Evolutionary conservation across 2,888 invertebrate species (phyloP).

Genomic region (Pyrgus malvae): DNA sequence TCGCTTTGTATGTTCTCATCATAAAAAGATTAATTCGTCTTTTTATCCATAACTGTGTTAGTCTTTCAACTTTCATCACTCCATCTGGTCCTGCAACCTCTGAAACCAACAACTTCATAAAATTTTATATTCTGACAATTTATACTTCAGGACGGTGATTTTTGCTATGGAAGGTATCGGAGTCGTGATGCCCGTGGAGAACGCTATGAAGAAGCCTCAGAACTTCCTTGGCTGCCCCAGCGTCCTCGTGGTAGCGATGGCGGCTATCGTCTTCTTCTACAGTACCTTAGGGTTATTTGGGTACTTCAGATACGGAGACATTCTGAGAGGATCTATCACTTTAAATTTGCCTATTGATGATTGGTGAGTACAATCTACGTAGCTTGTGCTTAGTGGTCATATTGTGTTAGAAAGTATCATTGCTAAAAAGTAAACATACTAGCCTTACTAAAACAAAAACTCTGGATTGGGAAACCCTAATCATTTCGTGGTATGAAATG

Average conservation of each 20-base stretch:
- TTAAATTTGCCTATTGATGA: conserved; percentile 89
- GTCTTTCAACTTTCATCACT: no score
- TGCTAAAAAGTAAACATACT: no score
- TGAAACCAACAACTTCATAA: no score
- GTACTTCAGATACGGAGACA: conserved; percentile 91
- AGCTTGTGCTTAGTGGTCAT: neutral
- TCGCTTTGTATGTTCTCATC: no score
- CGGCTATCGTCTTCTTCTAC: conserved; percentile 89
- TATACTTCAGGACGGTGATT: conserved; percentile 96
- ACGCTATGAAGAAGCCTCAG: conserved; percentile 92
- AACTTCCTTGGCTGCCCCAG: conserved; percentile 91
- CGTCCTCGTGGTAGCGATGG: conserved; percentile 93
- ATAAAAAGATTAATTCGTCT: no score
- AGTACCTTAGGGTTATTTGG: conserved; percentile 93
- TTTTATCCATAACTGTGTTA: no score
- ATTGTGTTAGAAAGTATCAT: no score
- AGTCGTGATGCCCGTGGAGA: conserved; percentile 95
- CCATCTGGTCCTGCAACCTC: no score
- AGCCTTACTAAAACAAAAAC: no score
- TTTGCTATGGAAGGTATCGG: conserved; percentile 99
- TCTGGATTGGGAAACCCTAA: no score
- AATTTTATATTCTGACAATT: no score
- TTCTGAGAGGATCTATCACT: conserved; percentile 88
- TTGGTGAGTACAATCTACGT: conserved; percentile 68
- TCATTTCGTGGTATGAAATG: no score